A percentile compares a stretch with the other conserved stretches of the same genome.
Conservation (phyloP, 1,140 invertebrate species). For the Formica selysi region DNA sequence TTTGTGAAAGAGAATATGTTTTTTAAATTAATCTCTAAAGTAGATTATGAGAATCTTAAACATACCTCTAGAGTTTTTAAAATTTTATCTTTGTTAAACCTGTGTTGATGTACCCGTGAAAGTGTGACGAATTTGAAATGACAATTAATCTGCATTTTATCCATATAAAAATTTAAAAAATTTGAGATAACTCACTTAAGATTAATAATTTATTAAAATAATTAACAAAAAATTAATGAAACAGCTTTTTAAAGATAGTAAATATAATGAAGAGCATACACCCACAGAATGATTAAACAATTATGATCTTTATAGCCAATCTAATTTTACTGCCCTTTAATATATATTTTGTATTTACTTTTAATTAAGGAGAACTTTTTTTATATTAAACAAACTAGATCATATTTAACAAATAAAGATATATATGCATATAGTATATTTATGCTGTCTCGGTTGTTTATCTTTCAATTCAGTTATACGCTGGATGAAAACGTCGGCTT, state of each 20-base stretch:
- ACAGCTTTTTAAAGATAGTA: neutral
- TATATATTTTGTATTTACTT: neutral
- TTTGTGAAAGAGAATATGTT: neutral
- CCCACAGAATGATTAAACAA: neutral
- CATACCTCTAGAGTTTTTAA: neutral
- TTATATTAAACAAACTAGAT: neutral
- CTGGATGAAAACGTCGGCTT: constrained; percentile 11
- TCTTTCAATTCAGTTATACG: neutral
- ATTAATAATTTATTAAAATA: neutral
- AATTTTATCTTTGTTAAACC: neutral
- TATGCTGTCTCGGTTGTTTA: neutral
- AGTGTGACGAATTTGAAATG: neutral
- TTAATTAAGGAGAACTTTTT: neutral
- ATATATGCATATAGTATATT: neutral
- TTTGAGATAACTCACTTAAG: neutral
- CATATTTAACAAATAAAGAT: neutral
- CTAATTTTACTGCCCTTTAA: neutral
- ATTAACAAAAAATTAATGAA: neutral
- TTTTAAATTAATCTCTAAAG: constrained; percentile 24
- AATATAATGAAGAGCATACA: neutral
- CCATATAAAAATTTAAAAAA: neutral
- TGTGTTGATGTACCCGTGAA: neutral
- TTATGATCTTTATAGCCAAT: neutral
- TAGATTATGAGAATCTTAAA: neutral
- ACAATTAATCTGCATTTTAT: neutral